Evolutionary conservation across 2,113 vertebrate genomes (phyloP), one percentile per base, ranked within the genome.

Genomic region (Atrichornis clamosus): DNA sequence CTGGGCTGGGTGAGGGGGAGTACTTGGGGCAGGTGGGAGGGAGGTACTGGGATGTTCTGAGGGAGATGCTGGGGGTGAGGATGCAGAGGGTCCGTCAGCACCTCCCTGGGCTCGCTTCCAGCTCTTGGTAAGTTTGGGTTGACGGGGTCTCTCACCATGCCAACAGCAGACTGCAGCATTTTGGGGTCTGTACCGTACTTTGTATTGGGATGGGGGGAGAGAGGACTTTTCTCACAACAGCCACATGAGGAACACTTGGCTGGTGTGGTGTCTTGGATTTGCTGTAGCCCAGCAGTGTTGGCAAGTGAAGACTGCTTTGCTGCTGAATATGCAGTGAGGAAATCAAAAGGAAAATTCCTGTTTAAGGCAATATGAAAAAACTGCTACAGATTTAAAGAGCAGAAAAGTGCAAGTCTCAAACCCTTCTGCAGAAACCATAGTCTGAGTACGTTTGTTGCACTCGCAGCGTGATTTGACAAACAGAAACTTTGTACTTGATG

Each of bases 261-360:
- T 90, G 94, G 7, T 81, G 77, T 1, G 0, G 19, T 32, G 46
- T 75, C 83, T 90, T 96, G 94, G 86, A 84, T 92, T 78, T 81
- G 86, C 90, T 77, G 74, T 84, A 92, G 63, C 72, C 46, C 67
- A 92, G 94, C 86, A 64, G 44, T 59, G 28, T 3, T 93, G 89
- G 89, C 94, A 91, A 83, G 55, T 35, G 41, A 52, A 37, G 84
- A 21, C 21, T 63, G 77, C 41, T 87, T 79, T 83, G 37, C 86
- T 92, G 83, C 86, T 93, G 55, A 62, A 46, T 74, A 7, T 64
- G 86, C 85, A 88, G 76, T 42, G 64, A 59, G 79, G 77, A 89
- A 95, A 94, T 84, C 15, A 67, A 52, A 92, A 90, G 79, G 94
- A 92, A 90, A 92, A 92, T 47, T 89, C 47, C 44, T 21, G 30